Conservation (phyloP, 2,113 vertebrate genomes). For the Cyanistes caeruleus region DNA sequence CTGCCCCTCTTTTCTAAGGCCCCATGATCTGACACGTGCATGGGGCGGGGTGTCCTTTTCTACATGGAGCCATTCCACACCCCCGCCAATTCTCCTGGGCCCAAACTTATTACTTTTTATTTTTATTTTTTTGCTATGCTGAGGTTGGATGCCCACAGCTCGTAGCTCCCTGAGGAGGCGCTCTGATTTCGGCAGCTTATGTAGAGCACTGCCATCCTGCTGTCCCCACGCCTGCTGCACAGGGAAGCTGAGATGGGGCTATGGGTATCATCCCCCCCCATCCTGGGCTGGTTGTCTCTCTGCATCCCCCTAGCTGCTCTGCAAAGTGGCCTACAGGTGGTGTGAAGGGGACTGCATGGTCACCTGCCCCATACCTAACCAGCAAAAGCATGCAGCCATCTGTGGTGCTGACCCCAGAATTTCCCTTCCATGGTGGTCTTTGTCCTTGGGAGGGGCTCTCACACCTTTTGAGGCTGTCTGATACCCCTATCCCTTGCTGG, state of each 20-base stretch:
- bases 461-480: background rate
- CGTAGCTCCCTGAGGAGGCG: slow-evolving; percentile 14
- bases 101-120: background rate
- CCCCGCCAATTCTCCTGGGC: background rate
- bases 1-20: background rate
- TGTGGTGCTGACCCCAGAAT: background rate
- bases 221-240: background rate
- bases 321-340: background rate
- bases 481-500: background rate
- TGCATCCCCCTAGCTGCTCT: background rate
- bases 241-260: background rate
- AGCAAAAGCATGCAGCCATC: background rate
- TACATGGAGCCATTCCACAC: background rate
- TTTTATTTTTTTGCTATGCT: background rate
- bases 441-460: background rate
- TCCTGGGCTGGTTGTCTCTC: background rate
- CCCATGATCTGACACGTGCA: background rate
- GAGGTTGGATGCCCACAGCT: slow-evolving; percentile 32
- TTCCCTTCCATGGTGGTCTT: background rate
- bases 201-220: background rate
- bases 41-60: background rate
- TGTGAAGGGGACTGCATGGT: background rate
- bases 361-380: background rate
- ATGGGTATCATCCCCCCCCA: background rate
- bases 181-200: slow-evolving; percentile 28